These are phyloP conservation scores for Mantis religiosa DNA, from an alignment of 2,888 invertebrate species.

Conservation along the genomic window DNA sequence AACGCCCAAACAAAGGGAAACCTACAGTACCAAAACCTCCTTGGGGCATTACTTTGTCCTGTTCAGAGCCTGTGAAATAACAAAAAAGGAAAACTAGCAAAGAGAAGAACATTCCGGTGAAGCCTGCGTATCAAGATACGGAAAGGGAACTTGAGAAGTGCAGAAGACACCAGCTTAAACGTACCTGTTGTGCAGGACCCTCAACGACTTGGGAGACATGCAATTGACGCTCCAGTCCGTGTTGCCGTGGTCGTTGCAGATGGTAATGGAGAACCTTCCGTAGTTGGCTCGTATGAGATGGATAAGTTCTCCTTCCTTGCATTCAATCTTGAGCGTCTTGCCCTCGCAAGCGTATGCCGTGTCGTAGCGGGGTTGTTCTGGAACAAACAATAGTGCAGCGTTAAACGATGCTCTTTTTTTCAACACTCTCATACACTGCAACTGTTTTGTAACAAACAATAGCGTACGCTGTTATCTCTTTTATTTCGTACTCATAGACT, in stretches of 20 bases:
- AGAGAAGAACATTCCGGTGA: not conserved
- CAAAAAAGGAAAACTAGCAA: not conserved
- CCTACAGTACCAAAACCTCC: too few relatives aligned
- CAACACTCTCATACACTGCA: too few relatives aligned
- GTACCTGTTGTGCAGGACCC: constrained; percentile 85
- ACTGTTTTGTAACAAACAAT: too few relatives aligned
- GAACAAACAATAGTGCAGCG: constrained; percentile 38
- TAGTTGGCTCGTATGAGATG: constrained; percentile 91
- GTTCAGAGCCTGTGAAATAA: not conserved
- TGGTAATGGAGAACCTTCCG: constrained; percentile 89
- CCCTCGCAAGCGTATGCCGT: constrained; percentile 94
- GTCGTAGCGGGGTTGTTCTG: constrained; percentile 75
- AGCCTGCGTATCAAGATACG: not conserved
- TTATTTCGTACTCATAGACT: too few relatives aligned
- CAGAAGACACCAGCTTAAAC: constrained; percentile 26
- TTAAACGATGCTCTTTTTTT: not conserved
- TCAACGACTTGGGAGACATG: constrained; percentile 83
- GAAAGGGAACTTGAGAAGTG: constrained; percentile 9
- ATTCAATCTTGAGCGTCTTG: constrained; percentile 82
- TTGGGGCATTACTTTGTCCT: too few relatives aligned
- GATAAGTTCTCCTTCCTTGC: constrained; percentile 83
- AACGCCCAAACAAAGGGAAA: too few relatives aligned
- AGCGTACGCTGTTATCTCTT: too few relatives aligned
- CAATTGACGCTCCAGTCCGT: constrained; percentile 97
- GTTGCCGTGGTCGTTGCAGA: constrained; percentile 93